phyloP scores from a whole-genome alignment of 2,113 vertebrate species.

The Narcine bancroftii region DNA sequence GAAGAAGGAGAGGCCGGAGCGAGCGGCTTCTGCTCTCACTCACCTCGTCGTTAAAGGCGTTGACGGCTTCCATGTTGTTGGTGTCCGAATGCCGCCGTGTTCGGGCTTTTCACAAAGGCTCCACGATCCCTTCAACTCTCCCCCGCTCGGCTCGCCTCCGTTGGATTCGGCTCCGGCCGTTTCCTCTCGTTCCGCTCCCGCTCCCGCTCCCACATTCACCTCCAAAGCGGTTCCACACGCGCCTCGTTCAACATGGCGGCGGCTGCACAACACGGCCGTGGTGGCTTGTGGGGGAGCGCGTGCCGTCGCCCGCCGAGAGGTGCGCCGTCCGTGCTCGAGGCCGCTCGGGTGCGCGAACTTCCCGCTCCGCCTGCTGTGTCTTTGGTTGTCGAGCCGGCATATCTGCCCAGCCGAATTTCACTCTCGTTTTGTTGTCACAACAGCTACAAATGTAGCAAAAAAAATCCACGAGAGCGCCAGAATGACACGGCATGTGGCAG shows the following conservation, averaged over 20 bases:
- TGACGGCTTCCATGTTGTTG: constrained; percentile 34
- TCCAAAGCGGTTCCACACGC: constrained; percentile 31
- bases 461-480: no score
- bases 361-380: no score
- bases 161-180: neutral
- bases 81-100: neutral
- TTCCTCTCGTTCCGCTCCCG: neutral
- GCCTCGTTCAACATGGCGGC: constrained; percentile 36
- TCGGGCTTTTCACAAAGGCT: neutral
- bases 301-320: neutral
- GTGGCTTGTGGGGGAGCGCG: neutral
- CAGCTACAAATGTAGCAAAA: no score
- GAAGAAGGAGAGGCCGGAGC: neutral
- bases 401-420: no score
- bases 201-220: constrained; percentile 7
- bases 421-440: neutral
- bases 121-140: neutral
- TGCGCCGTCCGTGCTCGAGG: no score
- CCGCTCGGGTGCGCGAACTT: neutral
- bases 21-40: constrained; percentile 30
- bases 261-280: constrained; percentile 14
- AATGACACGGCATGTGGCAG: no score
- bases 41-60: constrained; percentile 37
- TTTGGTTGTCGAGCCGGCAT: no score
- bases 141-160: neutral